Percentiles rank a stretch among this genome's conserved stretches.
phyloP scores from a whole-genome alignment of 2,888 invertebrate species.

The Drosophila birchii region DNA sequence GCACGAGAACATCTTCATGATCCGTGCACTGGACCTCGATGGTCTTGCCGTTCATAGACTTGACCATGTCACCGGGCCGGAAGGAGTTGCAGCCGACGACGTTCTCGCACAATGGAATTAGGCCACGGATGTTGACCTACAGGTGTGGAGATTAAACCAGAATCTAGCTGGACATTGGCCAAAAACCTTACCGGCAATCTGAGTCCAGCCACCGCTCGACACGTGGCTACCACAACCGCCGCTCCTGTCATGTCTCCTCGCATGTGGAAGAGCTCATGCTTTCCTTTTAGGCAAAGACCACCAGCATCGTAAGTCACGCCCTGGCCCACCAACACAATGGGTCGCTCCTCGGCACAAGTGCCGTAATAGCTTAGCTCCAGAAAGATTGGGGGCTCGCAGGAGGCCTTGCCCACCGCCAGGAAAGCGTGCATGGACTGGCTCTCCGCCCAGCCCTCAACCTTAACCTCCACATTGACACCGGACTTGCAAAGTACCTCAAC shows the following conservation, averaged over 20 bases:
- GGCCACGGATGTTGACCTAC: slow-evolving; percentile 89
- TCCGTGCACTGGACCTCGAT: slow-evolving; percentile 89
- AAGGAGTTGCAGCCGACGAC: slow-evolving; percentile 91
- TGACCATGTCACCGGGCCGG: slow-evolving; percentile 91
- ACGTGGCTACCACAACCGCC: slow-evolving; percentile 90
- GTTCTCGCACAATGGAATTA: slow-evolving; percentile 92
- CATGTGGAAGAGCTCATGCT: slow-evolving; percentile 85
- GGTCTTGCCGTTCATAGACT: slow-evolving; percentile 90
- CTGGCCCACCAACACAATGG: slow-evolving; percentile 90
- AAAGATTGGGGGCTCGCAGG: slow-evolving; percentile 91
- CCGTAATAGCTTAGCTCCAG: slow-evolving; percentile 91
- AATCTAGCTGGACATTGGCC: not conserved
- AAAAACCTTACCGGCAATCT: slow-evolving; percentile 86
- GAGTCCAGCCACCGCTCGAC: slow-evolving; percentile 89
- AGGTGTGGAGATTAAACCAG: slow-evolving; percentile 82
- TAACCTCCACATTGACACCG: slow-evolving; percentile 82
- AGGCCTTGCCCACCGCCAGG: slow-evolving; percentile 91
- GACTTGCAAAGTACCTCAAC: slow-evolving; percentile 81
- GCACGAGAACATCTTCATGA: slow-evolving; percentile 90
- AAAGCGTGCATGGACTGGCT: slow-evolving; percentile 92
- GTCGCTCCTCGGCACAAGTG: slow-evolving; percentile 87
- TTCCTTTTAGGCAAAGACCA: slow-evolving; percentile 89
- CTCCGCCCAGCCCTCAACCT: slow-evolving; percentile 88
- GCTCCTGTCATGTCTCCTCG: slow-evolving; percentile 95
- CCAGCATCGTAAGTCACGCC: slow-evolving; percentile 90